phyloP scores from a whole-genome alignment of 2,113 vertebrate species.

The Coryphaenoides rupestris region DNA sequence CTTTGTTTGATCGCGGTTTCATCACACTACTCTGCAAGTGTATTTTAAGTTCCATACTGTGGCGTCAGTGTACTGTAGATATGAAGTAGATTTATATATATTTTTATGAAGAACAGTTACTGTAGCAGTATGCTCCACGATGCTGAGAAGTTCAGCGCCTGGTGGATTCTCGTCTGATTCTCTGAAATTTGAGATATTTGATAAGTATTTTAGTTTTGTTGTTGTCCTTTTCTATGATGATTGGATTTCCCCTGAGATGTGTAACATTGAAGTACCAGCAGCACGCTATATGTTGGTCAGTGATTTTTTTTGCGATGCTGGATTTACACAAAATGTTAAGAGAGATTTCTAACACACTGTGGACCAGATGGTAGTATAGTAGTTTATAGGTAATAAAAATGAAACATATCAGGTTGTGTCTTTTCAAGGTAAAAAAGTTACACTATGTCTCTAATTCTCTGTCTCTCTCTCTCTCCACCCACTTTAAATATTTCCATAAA shows the following conservation, averaged over 20 bases:
- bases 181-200: no score
- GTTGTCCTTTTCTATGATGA: constrained; percentile 3
- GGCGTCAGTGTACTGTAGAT: constrained; percentile 46
- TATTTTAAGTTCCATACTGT: constrained; percentile 31
- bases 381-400: background rate
- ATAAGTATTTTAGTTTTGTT: constrained; percentile 28
- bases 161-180: constrained; percentile 1
- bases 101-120: constrained; percentile 29
- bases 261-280: no score
- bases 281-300: no score
- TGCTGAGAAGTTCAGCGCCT: constrained; percentile 12
- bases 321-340: background rate
- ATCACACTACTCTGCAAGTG: background rate
- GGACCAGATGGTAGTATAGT: constrained; percentile 5
- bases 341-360: background rate
- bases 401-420: no score
- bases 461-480: background rate
- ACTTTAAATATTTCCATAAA: no score
- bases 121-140: constrained; percentile 24
- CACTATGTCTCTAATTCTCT: background rate
- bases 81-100: constrained; percentile 41
- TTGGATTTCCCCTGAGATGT: no score
- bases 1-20: no score
- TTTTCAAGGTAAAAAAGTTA: no score
- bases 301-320: background rate